These are phyloP conservation scores for Pemphredon lugubris DNA, from an alignment of 2,888 invertebrate genomes.

Conservation along the genomic window DNA sequence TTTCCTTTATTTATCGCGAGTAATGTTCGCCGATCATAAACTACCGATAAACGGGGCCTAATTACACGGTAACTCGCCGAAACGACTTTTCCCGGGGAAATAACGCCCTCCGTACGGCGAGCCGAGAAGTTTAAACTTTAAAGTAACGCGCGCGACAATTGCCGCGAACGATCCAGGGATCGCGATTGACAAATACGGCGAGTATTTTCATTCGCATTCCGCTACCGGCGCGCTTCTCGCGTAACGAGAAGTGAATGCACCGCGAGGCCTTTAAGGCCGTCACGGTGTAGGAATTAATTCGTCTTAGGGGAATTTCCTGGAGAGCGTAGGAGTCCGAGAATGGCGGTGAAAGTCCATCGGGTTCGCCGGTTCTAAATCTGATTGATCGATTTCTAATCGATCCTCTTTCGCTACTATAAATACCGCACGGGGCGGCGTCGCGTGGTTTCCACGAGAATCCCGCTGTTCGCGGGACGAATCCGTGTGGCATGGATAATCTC, in stretches of 20 bases:
- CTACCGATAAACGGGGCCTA: neutral
- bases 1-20: neutral
- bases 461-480: conserved; percentile 28
- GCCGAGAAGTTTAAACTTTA: no score
- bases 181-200: conserved; percentile 4
- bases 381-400: conserved; percentile 65
- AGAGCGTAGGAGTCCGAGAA: conserved; percentile 55
- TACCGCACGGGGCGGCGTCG: conserved; percentile 31
- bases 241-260: conserved; percentile 44
- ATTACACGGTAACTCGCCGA: no score
- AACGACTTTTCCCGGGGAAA: no score
- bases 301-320: conserved; percentile 49
- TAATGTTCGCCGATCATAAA: neutral
- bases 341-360: conserved; percentile 63
- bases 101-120: no score
- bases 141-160: no score
- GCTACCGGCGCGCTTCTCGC: conserved; percentile 12
- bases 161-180: conserved; percentile 13
- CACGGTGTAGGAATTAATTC: conserved; percentile 45
- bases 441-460: conserved; percentile 8
- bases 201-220: conserved; percentile 38
- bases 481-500: conserved; percentile 17
- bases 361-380: conserved; percentile 56
- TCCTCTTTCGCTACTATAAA: conserved; percentile 21
- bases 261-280: conserved; percentile 45